These are phyloP conservation scores for Rhinoptilus africanus DNA, from an alignment of 2,113 vertebrate genomes.

Conservation along the genomic window DNA sequence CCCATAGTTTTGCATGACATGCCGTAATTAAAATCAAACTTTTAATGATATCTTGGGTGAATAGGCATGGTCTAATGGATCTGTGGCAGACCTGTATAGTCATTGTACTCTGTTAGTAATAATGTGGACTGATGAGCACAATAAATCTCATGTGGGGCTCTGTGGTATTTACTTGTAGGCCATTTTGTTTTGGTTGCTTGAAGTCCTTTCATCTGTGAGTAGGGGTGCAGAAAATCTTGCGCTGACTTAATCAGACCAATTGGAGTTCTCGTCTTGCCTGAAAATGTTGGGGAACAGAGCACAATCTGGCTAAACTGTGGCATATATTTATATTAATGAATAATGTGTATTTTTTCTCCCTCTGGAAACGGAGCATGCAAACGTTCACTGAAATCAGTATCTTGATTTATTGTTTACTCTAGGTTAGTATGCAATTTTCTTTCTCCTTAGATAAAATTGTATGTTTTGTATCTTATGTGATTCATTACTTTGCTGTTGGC, in stretches of 20 bases:
- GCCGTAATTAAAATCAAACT: neutral
- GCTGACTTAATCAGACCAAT: neutral
- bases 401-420: neutral
- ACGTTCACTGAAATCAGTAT: neutral
- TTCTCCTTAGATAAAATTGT: neutral
- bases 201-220: neutral
- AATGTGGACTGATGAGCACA: neutral
- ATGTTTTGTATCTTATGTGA: neutral
- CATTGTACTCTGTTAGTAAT: neutral
- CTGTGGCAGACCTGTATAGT: neutral
- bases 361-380: neutral
- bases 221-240: neutral
- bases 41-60: neutral
- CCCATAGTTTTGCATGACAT: neutral
- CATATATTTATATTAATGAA: neutral
- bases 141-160: neutral
- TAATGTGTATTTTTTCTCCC: neutral
- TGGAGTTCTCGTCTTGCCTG: neutral
- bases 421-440: neutral
- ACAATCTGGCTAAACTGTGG: neutral
- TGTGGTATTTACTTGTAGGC: neutral
- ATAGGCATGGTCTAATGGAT: neutral
- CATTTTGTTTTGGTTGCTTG: neutral
- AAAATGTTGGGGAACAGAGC: neutral
- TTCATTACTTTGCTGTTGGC: neutral